Evolutionary conservation across 1,140 invertebrate species (phyloP).

Genomic region (Coelopa frigida): DNA sequence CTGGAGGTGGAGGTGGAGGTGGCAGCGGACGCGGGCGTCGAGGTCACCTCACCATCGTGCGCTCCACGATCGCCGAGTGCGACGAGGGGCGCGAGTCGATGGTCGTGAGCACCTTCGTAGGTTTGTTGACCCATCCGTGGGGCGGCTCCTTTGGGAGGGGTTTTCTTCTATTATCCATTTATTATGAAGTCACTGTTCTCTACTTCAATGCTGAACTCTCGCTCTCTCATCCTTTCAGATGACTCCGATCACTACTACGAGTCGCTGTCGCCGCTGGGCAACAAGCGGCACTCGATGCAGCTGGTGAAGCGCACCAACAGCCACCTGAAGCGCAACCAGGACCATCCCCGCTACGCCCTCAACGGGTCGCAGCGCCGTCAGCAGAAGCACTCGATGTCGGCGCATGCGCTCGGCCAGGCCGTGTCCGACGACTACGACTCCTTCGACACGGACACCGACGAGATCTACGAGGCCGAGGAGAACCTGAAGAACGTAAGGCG

Average conservation of each 20-base stretch:
- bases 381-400: conserved; percentile 27
- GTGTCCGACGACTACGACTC: conserved; percentile 53
- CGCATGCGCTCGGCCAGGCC: conserved; percentile 22
- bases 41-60: conserved; percentile 21
- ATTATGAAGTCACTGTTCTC: background rate
- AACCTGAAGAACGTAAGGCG: conserved; percentile 27
- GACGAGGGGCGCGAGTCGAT: conserved; percentile 17
- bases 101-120: conserved; percentile 39
- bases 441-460: conserved; percentile 54
- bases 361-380: conserved; percentile 20
- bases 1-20: conserved; percentile 2
- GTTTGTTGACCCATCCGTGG: conserved; percentile 19
- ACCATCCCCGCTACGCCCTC: conserved; percentile 8
- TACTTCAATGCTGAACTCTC: background rate
- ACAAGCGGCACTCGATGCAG: conserved; percentile 33
- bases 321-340: conserved; percentile 16
- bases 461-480: conserved; percentile 49
- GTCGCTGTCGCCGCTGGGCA: conserved; percentile 45
- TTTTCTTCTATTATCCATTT: background rate
- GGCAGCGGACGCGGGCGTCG: background rate
- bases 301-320: conserved; percentile 17
- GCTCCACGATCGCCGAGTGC: conserved; percentile 16
- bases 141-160: too few relatives aligned
- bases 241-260: conserved; percentile 57
- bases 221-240: conserved; percentile 21